Evolutionary conservation across 1,140 invertebrate species (phyloP).

Genomic region (Eulimnadia texana): DNA sequence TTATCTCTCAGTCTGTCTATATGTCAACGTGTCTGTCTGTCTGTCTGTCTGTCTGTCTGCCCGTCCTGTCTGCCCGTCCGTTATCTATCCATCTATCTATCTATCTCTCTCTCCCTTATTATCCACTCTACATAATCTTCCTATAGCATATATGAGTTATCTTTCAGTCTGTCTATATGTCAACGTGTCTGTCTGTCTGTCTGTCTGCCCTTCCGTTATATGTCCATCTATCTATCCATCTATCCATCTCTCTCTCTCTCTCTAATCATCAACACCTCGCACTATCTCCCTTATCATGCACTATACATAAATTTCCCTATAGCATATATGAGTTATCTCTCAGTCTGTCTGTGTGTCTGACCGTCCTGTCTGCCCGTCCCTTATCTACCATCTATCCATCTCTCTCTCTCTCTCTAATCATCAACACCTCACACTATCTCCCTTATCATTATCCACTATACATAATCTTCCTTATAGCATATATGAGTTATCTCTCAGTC

Average conservation of each 20-base stretch:
- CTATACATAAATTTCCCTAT: neutral
- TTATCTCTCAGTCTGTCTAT: neutral
- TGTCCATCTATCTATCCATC: neutral
- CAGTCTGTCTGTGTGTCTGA: neutral
- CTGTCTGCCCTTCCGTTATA: neutral
- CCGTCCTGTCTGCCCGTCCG: neutral
- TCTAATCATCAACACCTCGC: neutral
- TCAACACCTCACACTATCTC: neutral
- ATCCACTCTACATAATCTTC: too few relatives aligned
- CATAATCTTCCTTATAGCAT: neutral
- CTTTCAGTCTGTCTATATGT: neutral
- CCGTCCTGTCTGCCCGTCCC: neutral
- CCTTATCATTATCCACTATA: neutral
- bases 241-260: neutral
- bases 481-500: neutral
- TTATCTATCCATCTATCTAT: conserved; percentile 1
- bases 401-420: neutral
- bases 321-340: neutral
- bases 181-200: neutral
- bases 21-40: neutral
- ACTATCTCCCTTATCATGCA: neutral
- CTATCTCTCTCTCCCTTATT: too few relatives aligned
- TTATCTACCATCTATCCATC: neutral
- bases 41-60: conserved; percentile 5
- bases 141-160: too few relatives aligned